phyloP scores from a whole-genome alignment of 1,140 invertebrate genomes.

The Pygmarrhopalites habei region DNA sequence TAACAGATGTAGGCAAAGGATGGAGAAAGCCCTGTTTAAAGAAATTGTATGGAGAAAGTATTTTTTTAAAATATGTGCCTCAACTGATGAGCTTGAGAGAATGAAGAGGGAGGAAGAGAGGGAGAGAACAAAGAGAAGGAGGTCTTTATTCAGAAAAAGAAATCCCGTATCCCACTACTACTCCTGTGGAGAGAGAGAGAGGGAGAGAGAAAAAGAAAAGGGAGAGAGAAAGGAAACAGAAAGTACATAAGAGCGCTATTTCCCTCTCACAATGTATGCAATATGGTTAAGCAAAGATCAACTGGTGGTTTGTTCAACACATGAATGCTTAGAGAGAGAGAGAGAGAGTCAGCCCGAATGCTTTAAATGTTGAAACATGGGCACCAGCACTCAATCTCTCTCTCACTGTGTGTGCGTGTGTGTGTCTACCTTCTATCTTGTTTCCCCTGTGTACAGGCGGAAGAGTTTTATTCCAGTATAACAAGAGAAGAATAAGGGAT shows the following conservation, averaged over 20 bases:
- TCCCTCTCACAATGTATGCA: slow-evolving; percentile 17
- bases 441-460: not conserved
- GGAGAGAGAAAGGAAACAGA: too few species aligned
- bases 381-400: too few species aligned
- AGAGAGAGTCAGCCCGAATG: not conserved
- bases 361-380: too few species aligned
- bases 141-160: too few species aligned
- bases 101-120: not conserved
- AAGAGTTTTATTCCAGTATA: not conserved
- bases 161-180: too few species aligned
- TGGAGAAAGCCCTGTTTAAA: too few species aligned
- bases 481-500: not conserved
- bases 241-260: not conserved
- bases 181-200: not conserved
- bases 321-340: slow-evolving; percentile 20
- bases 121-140: too few species aligned
- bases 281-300: slow-evolving; percentile 35
- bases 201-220: not conserved
- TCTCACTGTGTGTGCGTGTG: not conserved
- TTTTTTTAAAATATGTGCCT: too few species aligned
- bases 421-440: not conserved
- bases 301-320: slow-evolving; percentile 30
- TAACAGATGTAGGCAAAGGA: too few species aligned
- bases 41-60: too few species aligned
- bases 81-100: too few species aligned